A percentile compares a stretch with the other conserved stretches of the same genome.
phyloP scores from a whole-genome alignment of 2,888 invertebrate genomes.

The Mermis nigrescens region DNA sequence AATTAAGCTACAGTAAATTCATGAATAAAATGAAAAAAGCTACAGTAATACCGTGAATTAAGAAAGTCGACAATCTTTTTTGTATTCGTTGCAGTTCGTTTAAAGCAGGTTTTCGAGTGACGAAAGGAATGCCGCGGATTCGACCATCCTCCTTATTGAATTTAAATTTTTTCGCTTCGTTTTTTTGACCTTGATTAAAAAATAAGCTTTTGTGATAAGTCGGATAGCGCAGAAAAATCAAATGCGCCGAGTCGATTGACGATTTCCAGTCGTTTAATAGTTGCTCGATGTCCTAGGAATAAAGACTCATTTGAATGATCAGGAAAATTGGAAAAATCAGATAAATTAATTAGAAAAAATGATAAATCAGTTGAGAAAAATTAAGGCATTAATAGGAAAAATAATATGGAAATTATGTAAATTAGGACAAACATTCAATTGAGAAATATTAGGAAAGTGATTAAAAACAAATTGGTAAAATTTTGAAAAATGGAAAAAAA shows the following conservation, averaged over 20 bases:
- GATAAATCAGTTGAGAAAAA: no score
- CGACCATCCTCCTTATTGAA: slow-evolving; percentile 42
- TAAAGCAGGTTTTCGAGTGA: slow-evolving; percentile 58
- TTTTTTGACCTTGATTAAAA: slow-evolving; percentile 40
- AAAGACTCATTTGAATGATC: no score
- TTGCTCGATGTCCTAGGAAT: slow-evolving; percentile 54
- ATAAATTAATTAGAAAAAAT: not conserved
- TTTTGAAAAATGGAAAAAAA: no score
- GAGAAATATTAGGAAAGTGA: no score
- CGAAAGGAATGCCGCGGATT: slow-evolving; percentile 54
- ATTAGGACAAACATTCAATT: no score
- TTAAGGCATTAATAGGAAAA: no score
- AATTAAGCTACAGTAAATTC: not conserved
- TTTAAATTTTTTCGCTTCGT: not conserved
- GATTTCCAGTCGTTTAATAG: slow-evolving; percentile 49
- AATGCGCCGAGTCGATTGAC: slow-evolving; percentile 47
- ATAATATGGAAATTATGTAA: no score
- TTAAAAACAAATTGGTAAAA: no score
- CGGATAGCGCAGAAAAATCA: slow-evolving; percentile 56
- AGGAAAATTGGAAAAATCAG: slow-evolving; percentile 15
- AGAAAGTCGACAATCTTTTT: slow-evolving; percentile 41
- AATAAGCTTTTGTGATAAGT: slow-evolving; percentile 50
- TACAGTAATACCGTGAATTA: slow-evolving; percentile 15
- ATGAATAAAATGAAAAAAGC: no score
- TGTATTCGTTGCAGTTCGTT: slow-evolving; percentile 58